A percentile compares a stretch with the other conserved stretches of the same genome.
phyloP scores from a whole-genome alignment of 2,888 invertebrate species.

The Cepaea hortensis region DNA sequence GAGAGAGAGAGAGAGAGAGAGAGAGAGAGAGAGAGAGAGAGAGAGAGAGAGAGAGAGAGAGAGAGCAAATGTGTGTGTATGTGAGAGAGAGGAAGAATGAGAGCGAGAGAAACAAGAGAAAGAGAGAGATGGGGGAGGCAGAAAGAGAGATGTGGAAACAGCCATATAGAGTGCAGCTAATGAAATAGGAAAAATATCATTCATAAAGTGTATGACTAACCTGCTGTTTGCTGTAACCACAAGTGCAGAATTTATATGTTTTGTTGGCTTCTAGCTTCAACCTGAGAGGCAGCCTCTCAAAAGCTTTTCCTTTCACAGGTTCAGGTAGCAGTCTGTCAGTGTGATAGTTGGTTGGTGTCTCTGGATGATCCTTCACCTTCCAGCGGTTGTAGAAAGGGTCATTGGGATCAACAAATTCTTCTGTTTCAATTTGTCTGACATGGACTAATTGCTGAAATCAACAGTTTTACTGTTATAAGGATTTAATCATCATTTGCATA shows the following conservation, averaged over 20 bases:
- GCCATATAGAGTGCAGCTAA: too few relatives aligned
- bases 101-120: too few relatives aligned
- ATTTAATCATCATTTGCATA: too few relatives aligned
- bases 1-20: too few relatives aligned
- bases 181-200: background rate
- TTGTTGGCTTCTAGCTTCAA: constrained; percentile 84
- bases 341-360: constrained; percentile 56
- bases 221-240: constrained; percentile 91
- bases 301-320: constrained; percentile 83
- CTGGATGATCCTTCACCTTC: constrained; percentile 57
- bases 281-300: constrained; percentile 93
- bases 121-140: too few relatives aligned
- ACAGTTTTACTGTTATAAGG: too few relatives aligned
- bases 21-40: too few relatives aligned
- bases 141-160: too few relatives aligned
- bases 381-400: constrained; percentile 33
- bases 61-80: too few relatives aligned
- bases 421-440: background rate
- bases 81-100: too few relatives aligned
- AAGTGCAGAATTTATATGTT: constrained; percentile 93
- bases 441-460: background rate
- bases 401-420: constrained; percentile 7
- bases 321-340: constrained; percentile 54
- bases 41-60: too few relatives aligned
- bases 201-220: constrained; percentile 69